phyloP scores from a whole-genome alignment of 2,888 invertebrate species.

The Caenorhabditis panamensis region DNA sequence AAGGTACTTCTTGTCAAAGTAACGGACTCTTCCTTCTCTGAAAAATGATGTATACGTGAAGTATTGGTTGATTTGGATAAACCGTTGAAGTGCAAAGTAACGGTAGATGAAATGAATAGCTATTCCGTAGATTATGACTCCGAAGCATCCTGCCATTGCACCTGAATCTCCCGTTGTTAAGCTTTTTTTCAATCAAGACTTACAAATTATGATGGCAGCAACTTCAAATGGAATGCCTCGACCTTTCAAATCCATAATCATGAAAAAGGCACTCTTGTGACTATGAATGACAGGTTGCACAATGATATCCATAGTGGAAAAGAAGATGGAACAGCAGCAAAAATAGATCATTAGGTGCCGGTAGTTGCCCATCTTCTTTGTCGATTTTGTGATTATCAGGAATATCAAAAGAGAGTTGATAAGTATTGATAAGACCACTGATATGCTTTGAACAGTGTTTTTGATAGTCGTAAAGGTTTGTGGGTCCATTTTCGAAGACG shows the following conservation, averaged over 20 bases:
- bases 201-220: constrained; percentile 25
- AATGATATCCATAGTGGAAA: constrained; percentile 45
- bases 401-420: constrained; percentile 36
- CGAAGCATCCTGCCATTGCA: constrained; percentile 51
- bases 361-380: constrained; percentile 57
- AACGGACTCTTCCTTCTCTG: constrained; percentile 29
- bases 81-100: constrained; percentile 42
- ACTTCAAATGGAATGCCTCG: constrained; percentile 8
- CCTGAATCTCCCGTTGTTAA: not conserved
- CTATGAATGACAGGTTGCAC: constrained; percentile 38
- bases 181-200: not conserved
- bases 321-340: constrained; percentile 44
- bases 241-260: constrained; percentile 42
- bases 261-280: constrained; percentile 39
- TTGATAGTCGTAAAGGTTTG: constrained; percentile 24
- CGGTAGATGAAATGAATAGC: constrained; percentile 52
- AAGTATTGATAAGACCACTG: constrained; percentile 16
- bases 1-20: constrained; percentile 35
- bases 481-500: not conserved
- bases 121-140: constrained; percentile 43
- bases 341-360: constrained; percentile 53
- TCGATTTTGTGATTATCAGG: constrained; percentile 47
- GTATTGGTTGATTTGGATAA: not conserved
- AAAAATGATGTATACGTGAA: not conserved
- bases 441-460: constrained; percentile 7